Percentiles rank a stretch among this genome's conserved stretches.
These are phyloP conservation scores for Hapalemur alaotrensis DNA, from an alignment of 2,797 vertebrate genomes.

Conservation along the genomic window DNA sequence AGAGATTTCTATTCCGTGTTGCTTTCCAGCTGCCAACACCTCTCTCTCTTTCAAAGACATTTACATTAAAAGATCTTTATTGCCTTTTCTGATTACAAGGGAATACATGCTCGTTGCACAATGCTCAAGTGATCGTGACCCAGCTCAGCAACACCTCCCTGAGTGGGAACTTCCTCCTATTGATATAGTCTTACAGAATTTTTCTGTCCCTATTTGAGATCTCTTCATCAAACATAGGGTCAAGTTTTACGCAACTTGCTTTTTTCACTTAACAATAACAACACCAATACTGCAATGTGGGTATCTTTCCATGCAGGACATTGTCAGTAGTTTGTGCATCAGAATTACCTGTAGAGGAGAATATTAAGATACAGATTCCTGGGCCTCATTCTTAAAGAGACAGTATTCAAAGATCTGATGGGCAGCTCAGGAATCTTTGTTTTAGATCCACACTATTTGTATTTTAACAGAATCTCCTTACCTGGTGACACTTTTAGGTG, in stretches of 20 bases:
- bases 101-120: background rate
- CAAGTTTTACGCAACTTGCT: background rate
- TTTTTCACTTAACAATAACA: background rate
- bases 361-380: background rate
- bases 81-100: background rate
- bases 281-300: fast-evolving
- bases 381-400: background rate
- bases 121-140: fast-evolving
- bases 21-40: too few species aligned
- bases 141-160: fast-evolving
- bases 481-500: background rate
- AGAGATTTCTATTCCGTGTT: background rate
- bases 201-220: background rate
- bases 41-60: background rate
- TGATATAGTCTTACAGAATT: fast-evolving
- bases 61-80: background rate
- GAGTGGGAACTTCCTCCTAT: background rate
- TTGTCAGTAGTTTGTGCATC: background rate
- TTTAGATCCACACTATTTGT: background rate
- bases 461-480: background rate
- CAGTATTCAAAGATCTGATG: background rate
- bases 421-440: background rate
- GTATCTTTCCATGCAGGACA: background rate
- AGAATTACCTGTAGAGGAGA: background rate
- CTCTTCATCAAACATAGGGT: background rate